Evolutionary conservation across 2,113 vertebrate species (phyloP), one percentile per base, ranked within the genome.

Genomic region (Ophthalmolycus amberensis): DNA sequence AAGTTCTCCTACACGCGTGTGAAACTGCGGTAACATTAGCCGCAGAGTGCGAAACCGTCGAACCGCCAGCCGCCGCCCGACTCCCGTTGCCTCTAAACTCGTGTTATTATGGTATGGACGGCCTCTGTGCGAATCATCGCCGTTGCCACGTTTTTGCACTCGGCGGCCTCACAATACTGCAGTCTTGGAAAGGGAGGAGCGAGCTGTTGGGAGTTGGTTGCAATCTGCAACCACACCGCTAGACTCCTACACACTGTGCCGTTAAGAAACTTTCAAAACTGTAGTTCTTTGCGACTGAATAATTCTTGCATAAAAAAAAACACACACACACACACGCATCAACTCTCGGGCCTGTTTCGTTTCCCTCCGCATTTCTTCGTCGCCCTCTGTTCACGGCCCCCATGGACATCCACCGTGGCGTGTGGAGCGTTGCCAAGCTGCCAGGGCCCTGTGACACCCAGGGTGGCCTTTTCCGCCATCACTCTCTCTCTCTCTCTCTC

Each of bases 361-460:
- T 34, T 25, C 7, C 29, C 18, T 50, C n/a, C 59, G 27, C 42
- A 40, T 71, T 64, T 20, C 16, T 25, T 42, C 29, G 25, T 20
- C 5, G 0, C 68, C 10, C 60, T 62, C 71, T 65, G 27, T 54
- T 58, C 64, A 37, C 29, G 5, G 80, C 16, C 79, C 88, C 75
- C 66, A 0, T 65, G 68, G 81, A 67, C 48, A 75, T 77, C 50
- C 42, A 69, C 80, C 59, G 29, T 60, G 68, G 60, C 71, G 54
- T 79, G 78, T 87, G 84, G 74, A 84, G 65, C 0, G 20, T 69
- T 71, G 77, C 84, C 84, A 88, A 84, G 73, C 70, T 78, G 68
- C 44, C 71, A 44, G 76, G 56, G 32, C 54, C 42, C 22, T 56
- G 63, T 70, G 54, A 72, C 76, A 70, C 32, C 62, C 52, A 60